A percentile compares a stretch with the other conserved stretches of the same genome.
phyloP scores from a whole-genome alignment of 1,140 invertebrate species.

The Leptinotarsa defecta region DNA sequence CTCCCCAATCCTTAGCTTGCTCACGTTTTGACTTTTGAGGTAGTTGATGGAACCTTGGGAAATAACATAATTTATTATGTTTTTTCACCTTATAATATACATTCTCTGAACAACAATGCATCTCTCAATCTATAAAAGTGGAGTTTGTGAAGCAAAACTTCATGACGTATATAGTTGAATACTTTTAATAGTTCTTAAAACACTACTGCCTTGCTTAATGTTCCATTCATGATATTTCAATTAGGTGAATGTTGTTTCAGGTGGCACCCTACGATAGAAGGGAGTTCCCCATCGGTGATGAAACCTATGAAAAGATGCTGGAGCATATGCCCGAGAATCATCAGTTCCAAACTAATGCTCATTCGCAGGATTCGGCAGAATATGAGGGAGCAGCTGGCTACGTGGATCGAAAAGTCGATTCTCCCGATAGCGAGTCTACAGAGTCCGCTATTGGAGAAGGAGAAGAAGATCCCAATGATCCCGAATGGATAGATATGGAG shows the following conservation, averaged over 20 bases:
- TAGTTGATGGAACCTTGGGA: too few relatives aligned
- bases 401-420: conserved; percentile 40
- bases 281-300: conserved; percentile 74
- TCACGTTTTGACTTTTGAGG: too few relatives aligned
- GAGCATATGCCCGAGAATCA: conserved; percentile 69
- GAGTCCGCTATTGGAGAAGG: conserved; percentile 63
- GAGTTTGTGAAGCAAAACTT: too few relatives aligned
- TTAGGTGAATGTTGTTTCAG: conserved; percentile 15
- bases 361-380: conserved; percentile 46
- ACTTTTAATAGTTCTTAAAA: too few relatives aligned
- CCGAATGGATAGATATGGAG: conserved; percentile 69
- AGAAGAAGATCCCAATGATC: conserved; percentile 80
- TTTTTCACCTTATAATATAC: too few relatives aligned
- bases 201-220: too few relatives aligned
- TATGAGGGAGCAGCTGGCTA: conserved; percentile 25
- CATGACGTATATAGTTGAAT: too few relatives aligned
- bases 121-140: too few relatives aligned
- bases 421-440: conserved; percentile 63
- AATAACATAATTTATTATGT: too few relatives aligned
- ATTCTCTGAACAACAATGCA: too few relatives aligned
- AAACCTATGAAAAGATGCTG: conserved; percentile 72
- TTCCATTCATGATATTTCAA: too few relatives aligned
- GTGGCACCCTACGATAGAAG: conserved; percentile 73
- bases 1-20: too few relatives aligned
- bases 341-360: conserved; percentile 52